phyloP scores from a whole-genome alignment of 2,888 invertebrate genomes.

The Thymelicus sylvestris region DNA sequence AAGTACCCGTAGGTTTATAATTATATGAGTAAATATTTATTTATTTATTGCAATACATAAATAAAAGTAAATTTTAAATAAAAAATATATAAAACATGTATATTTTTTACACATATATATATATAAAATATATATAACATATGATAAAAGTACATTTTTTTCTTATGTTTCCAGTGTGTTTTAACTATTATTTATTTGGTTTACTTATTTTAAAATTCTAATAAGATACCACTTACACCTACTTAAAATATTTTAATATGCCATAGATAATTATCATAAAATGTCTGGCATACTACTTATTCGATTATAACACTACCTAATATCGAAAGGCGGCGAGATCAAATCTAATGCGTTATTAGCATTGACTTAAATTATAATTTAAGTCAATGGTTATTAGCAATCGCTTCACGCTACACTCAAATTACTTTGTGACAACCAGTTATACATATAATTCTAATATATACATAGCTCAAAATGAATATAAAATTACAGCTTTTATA shows the following conservation, averaged over 20 bases:
- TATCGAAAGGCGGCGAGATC: not conserved
- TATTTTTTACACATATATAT: no score
- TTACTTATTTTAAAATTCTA: not conserved
- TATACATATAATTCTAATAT: constrained; percentile 1
- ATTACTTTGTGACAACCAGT: constrained; percentile 1
- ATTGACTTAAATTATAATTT: no score
- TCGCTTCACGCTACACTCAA: constrained; percentile 11
- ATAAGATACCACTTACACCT: not conserved
- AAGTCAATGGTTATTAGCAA: constrained; percentile 5
- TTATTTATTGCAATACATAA: no score
- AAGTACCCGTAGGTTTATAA: no score
- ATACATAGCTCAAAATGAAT: not conserved
- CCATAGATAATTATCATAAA: not conserved
- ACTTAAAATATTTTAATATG: not conserved
- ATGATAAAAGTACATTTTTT: no score
- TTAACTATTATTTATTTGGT: not conserved
- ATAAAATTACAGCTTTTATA: not conserved
- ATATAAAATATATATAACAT: no score
- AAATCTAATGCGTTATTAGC: constrained; percentile 2
- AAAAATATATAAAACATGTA: no score
- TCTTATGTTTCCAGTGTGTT: no score
- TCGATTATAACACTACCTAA: constrained; percentile 9
- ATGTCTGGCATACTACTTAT: not conserved
- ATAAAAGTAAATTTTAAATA: no score
- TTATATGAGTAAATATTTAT: no score